Evolutionary conservation across 2,113 vertebrate genomes (phyloP).

Genomic region (Psilopogon haemacephalus): DNA sequence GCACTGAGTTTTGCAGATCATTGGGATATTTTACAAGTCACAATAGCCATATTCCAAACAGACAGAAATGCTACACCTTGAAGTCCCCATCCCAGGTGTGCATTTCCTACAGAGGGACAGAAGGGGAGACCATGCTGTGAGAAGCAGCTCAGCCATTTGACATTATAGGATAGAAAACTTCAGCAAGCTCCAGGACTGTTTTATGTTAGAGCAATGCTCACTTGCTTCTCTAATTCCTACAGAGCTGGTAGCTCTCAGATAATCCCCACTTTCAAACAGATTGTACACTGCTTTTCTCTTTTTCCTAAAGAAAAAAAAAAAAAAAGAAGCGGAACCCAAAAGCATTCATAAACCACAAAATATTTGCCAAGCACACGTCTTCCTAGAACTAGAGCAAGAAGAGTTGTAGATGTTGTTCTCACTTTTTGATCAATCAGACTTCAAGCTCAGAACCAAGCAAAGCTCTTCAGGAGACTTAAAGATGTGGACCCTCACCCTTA

Average conservation of each 20-base stretch:
- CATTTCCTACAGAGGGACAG: fast-evolving
- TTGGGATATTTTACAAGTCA: neutral
- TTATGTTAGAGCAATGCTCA: neutral
- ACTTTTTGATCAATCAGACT: neutral
- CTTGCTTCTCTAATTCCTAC: neutral
- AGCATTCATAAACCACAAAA: neutral
- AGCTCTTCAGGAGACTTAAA: neutral
- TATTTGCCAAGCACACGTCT: neutral
- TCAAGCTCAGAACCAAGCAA: neutral
- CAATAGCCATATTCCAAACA: neutral
- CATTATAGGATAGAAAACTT: fast-evolving
- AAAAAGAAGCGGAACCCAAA: neutral
- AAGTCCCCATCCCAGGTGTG: neutral
- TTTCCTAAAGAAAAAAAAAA: neutral
- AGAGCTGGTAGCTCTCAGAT: neutral
- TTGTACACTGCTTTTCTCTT: neutral
- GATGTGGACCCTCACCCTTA: neutral
- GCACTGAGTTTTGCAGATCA: neutral
- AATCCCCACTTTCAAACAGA: neutral
- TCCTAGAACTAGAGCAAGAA: neutral
- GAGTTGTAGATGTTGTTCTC: neutral
- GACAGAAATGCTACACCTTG: neutral
- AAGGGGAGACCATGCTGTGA: fast-evolving
- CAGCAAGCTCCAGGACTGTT: neutral
- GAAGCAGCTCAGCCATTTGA: neutral